Evolutionary conservation across 2,888 invertebrate genomes (phyloP).

Genomic region (Cabera pusaria): DNA sequence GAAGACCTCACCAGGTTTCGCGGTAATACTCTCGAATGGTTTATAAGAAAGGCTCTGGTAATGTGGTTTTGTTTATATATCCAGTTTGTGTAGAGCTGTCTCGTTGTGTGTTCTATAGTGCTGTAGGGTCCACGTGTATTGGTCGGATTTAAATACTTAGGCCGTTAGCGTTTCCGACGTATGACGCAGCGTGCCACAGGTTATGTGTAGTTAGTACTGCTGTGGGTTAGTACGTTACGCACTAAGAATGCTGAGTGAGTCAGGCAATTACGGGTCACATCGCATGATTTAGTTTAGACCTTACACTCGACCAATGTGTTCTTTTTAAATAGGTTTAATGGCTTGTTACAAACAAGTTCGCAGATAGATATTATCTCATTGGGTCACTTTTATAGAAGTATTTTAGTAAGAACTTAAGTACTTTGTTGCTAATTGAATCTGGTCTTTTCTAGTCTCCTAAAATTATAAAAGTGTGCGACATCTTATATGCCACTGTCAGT

Average conservation of each 20-base stretch:
- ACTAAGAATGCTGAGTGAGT: constrained; percentile 49
- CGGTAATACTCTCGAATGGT: constrained; percentile 3
- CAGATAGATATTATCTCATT: no score
- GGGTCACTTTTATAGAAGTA: no score
- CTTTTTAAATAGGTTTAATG: constrained; percentile 37
- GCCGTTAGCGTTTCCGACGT: constrained; percentile 77
- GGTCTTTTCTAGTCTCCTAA: no score
- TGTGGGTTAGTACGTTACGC: no score
- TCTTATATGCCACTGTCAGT: no score
- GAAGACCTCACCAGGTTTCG: constrained; percentile 2
- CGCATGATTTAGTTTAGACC: constrained; percentile 12
- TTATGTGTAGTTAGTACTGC: constrained; percentile 11
- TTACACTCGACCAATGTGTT: constrained; percentile 22
- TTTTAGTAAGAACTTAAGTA: no score
- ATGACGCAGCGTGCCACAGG: constrained; percentile 55
- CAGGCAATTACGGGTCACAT: constrained; percentile 13
- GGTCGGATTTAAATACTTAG: constrained; percentile 59
- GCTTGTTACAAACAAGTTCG: constrained; percentile 26
- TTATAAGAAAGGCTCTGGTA: constrained; percentile 11
- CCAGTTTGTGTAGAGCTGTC: constrained; percentile 12
- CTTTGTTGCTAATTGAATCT: no score
- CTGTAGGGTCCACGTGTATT: constrained; percentile 14
- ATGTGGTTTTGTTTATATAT: constrained; percentile 11
- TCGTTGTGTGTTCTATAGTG: no score
- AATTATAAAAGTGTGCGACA: no score